A percentile compares a stretch with the other conserved stretches of the same genome.
Conservation (phyloP, 2,797 vertebrate species). For the Falco biarmicus region DNA sequence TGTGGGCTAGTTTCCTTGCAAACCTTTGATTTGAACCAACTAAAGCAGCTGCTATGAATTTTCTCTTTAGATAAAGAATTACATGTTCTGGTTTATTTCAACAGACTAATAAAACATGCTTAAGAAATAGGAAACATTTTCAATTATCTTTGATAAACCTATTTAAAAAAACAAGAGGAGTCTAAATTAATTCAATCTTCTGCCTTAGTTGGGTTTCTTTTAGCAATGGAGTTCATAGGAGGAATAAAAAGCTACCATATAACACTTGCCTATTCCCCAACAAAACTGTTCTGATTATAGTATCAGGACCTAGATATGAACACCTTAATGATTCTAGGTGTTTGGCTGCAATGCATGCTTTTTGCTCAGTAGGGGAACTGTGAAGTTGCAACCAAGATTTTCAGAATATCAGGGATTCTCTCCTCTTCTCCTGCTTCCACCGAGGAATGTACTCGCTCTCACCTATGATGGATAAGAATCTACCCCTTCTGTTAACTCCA, state of each 20-base stretch:
- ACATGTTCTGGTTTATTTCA: not conserved
- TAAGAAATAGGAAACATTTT: slow-evolving; percentile 18
- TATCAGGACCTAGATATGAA: not conserved
- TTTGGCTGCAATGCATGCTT: not conserved
- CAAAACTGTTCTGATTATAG: not conserved
- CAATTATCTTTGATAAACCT: not conserved
- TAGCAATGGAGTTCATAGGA: not conserved
- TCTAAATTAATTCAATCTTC: not conserved
- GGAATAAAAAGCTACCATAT: not conserved
- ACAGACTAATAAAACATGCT: not conserved
- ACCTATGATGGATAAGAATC: not conserved
- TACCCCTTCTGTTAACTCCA: not conserved
- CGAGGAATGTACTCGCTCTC: not conserved
- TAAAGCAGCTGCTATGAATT: not conserved
- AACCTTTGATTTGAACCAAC: not conserved
- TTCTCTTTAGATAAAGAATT: not conserved
- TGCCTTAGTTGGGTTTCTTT: not conserved
- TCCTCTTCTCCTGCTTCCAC: not conserved
- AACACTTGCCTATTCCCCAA: not conserved
- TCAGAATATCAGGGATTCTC: not conserved
- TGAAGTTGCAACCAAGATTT: not conserved
- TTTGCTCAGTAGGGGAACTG: not conserved
- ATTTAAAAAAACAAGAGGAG: not conserved
- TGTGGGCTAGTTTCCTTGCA: not conserved
- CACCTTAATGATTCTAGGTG: not conserved